Evolutionary conservation across 1,140 invertebrate genomes (phyloP).

Genomic region (Heliconius himera): DNA sequence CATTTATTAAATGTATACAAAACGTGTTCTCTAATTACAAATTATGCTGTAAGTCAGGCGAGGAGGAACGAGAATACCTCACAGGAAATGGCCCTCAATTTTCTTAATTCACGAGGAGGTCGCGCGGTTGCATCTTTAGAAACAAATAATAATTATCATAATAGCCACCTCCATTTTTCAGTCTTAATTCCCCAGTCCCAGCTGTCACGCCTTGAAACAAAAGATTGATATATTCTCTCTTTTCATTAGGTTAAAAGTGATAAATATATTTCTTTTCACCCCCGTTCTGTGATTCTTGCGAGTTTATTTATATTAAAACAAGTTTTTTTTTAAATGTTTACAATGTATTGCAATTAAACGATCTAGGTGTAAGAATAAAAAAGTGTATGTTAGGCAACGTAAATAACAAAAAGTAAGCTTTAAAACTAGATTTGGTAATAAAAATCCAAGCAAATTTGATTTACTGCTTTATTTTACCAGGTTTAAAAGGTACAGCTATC

Average conservation of each 20-base stretch:
- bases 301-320: conserved; percentile 13
- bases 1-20: background rate
- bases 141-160: conserved; percentile 74
- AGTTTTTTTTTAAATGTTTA: background rate
- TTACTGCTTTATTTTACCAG: no score
- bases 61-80: conserved; percentile 1
- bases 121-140: conserved; percentile 47
- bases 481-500: no score
- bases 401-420: no score
- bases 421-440: no score
- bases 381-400: no score
- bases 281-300: conserved; percentile 29
- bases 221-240: conserved; percentile 73
- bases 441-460: no score
- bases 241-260: conserved; percentile 73
- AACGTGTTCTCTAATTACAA: conserved; percentile 3
- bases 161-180: conserved; percentile 63
- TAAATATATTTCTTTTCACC: conserved; percentile 52
- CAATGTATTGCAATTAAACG: background rate
- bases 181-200: conserved; percentile 63
- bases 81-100: conserved; percentile 25
- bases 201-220: conserved; percentile 57
- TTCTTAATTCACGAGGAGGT: conserved; percentile 37
- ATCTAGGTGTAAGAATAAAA: no score
- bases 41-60: background rate